Evolutionary conservation across 2,113 vertebrate species (phyloP).

Genomic region (Malaclemys terrapin): DNA sequence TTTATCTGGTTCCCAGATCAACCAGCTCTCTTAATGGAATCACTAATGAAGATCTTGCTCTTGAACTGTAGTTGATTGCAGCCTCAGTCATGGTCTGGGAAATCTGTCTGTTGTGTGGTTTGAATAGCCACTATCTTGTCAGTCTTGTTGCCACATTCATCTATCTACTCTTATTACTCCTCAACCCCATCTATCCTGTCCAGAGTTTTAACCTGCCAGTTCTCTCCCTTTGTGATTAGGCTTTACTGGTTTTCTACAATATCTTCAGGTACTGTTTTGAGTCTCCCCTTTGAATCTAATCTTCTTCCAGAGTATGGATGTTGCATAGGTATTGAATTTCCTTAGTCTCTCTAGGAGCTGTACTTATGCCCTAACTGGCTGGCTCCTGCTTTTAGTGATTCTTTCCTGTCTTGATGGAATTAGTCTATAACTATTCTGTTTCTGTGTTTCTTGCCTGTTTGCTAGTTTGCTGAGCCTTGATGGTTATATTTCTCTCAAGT

Average conservation of each 20-base stretch:
- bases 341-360: background rate
- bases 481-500: background rate
- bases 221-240: background rate
- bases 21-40: background rate
- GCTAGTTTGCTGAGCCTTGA: background rate
- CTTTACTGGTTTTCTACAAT: background rate
- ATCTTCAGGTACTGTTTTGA: background rate
- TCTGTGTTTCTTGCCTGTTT: background rate
- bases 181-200: background rate
- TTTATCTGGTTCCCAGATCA: background rate
- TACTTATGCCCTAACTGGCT: background rate
- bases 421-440: background rate
- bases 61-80: background rate
- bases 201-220: background rate
- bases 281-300: background rate
- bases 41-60: background rate
- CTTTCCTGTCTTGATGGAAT: background rate
- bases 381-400: background rate
- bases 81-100: background rate
- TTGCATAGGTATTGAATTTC: background rate
- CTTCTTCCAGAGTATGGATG: background rate
- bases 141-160: background rate
- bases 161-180: conserved; percentile 3
- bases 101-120: background rate
- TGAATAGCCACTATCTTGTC: background rate